A percentile compares a stretch with the other conserved stretches of the same genome.
Evolutionary conservation across 1,140 invertebrate genomes (phyloP).

Genomic region (Pseudomyrmex cubaensis): DNA sequence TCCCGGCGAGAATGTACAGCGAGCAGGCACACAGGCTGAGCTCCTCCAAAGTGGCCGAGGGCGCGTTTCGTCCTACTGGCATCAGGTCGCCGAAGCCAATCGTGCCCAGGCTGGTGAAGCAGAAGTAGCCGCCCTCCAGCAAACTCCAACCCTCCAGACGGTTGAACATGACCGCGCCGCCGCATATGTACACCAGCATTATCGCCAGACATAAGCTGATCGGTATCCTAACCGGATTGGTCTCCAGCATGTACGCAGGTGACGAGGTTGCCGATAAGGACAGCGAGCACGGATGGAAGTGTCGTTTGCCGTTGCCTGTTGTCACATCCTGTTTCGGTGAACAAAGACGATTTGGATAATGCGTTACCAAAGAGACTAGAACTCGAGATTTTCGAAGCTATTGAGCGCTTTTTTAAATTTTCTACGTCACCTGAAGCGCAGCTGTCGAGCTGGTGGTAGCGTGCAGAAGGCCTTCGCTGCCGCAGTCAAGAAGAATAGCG

Average conservation of each 20-base stretch:
- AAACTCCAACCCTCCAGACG: slow-evolving; percentile 95
- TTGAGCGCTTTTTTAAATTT: too few species aligned
- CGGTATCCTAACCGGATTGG: slow-evolving; percentile 89
- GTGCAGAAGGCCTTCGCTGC: slow-evolving; percentile 80
- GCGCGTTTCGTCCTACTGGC: slow-evolving; percentile 89
- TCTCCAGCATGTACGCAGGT: slow-evolving; percentile 75
- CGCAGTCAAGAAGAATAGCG: slow-evolving; percentile 80
- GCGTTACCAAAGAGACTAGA: too few species aligned
- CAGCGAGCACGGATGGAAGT: slow-evolving; percentile 79
- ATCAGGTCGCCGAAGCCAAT: slow-evolving; percentile 95
- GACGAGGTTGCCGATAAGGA: slow-evolving; percentile 78
- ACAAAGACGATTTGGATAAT: background rate
- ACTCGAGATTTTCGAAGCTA: too few species aligned
- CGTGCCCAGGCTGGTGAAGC: slow-evolving; percentile 95
- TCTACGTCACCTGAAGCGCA: slow-evolving; percentile 76
- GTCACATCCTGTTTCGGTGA: slow-evolving; percentile 68
- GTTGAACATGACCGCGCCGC: slow-evolving; percentile 96
- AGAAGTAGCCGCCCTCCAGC: slow-evolving; percentile 96
- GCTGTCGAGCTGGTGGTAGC: slow-evolving; percentile 79
- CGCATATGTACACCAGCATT: slow-evolving; percentile 95
- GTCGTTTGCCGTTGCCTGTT: slow-evolving; percentile 75
- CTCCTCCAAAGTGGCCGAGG: slow-evolving; percentile 90
- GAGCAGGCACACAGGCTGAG: slow-evolving; percentile 92
- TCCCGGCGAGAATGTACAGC: slow-evolving; percentile 96
- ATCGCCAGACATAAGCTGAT: slow-evolving; percentile 95